Percentiles rank a stretch among this genome's conserved stretches.
Conservation (phyloP, 2,797 vertebrate species). For the Eulemur albifrons region DNA sequence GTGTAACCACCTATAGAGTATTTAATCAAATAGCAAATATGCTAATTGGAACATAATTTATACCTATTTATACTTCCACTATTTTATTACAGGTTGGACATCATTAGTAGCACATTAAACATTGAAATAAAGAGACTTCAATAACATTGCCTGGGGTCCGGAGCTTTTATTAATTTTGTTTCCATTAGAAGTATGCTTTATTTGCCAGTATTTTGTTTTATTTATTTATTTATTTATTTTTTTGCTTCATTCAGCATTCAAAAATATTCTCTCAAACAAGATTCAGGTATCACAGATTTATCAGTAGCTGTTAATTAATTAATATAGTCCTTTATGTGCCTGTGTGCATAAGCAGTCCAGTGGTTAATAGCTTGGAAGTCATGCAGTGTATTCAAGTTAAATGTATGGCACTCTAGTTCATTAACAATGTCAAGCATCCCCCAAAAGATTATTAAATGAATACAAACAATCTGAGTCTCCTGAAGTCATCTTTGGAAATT, state of each 20-base stretch:
- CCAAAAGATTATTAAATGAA: not conserved
- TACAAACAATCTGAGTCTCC: not conserved
- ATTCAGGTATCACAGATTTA: not conserved
- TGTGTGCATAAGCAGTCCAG: slow-evolving; percentile 8
- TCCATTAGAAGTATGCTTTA: slow-evolving; percentile 49
- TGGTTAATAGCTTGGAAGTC: slow-evolving; percentile 65
- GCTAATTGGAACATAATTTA: slow-evolving; percentile 38
- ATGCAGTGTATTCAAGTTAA: slow-evolving; percentile 71
- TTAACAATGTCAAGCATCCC: not conserved
- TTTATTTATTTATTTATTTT: not conserved
- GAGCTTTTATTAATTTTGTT: slow-evolving; percentile 64
- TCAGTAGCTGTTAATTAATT: not conserved
- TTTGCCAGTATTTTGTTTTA: not conserved
- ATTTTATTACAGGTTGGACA: slow-evolving; percentile 20
- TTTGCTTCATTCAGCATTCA: slow-evolving; percentile 44
- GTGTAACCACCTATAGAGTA: slow-evolving; percentile 4
- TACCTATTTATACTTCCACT: not conserved
- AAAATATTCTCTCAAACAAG: slow-evolving; percentile 65
- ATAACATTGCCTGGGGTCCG: not conserved
- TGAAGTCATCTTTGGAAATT: not conserved
- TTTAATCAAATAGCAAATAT: slow-evolving; percentile 42
- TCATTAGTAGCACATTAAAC: not conserved
- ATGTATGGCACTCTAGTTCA: not conserved
- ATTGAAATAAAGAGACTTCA: slow-evolving; percentile 64
- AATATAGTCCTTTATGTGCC: not conserved